Percentiles rank a stretch among this genome's conserved stretches.
phyloP scores from a whole-genome alignment of 1,140 invertebrate genomes.

The Arion vulgaris region DNA sequence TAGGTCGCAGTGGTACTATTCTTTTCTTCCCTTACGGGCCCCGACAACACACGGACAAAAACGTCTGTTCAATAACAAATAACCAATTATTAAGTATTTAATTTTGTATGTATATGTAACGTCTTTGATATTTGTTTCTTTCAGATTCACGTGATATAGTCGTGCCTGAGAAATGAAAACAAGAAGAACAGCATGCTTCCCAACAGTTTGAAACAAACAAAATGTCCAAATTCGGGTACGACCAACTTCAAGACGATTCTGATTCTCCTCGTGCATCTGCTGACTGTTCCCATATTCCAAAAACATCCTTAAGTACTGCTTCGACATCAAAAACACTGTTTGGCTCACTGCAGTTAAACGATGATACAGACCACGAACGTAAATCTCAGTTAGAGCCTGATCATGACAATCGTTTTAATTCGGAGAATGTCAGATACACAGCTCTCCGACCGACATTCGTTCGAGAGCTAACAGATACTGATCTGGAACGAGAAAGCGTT shows the following conservation, averaged over 20 bases:
- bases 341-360: not conserved
- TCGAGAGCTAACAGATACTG: not conserved
- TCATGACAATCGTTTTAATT: not conserved
- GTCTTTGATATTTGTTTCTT: no score
- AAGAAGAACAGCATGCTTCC: no score
- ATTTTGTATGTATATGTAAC: no score
- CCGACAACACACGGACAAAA: no score
- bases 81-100: no score
- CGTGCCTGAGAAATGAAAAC: no score
- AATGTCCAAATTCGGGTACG: not conserved
- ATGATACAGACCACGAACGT: not conserved
- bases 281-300: not conserved
- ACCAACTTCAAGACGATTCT: not conserved
- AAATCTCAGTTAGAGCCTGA: not conserved
- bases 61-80: no score
- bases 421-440: slow-evolving; percentile 2
- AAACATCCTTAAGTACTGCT: not conserved
- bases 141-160: no score
- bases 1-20: no score
- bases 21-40: no score
- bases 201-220: no score
- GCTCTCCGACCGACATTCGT: not conserved
- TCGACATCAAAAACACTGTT: not conserved
- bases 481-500: not conserved
- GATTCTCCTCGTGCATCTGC: not conserved